Evolutionary conservation across 2,113 vertebrate species (phyloP).

Genomic region (Carassius gibelio): DNA sequence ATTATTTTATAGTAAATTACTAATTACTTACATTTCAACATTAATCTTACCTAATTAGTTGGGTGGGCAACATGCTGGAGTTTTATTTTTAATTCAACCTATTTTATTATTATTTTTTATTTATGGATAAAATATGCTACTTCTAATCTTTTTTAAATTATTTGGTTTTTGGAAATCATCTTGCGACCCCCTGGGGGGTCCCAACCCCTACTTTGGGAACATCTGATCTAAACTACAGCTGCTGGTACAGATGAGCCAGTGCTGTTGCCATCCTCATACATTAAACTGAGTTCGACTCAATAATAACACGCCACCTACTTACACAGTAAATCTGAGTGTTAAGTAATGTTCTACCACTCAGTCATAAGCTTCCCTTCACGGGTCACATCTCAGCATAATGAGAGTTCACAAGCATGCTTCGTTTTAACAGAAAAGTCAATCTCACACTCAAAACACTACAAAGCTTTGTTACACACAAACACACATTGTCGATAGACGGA

Average conservation of each 20-base stretch:
- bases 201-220: too few species aligned
- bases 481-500: neutral
- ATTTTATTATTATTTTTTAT: too few species aligned
- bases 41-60: too few species aligned
- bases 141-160: too few species aligned
- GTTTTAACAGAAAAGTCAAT: constrained; percentile 38
- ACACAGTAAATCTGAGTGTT: constrained; percentile 33
- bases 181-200: too few species aligned
- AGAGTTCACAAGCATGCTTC: neutral
- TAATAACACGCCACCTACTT: neutral
- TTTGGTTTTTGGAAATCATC: too few species aligned
- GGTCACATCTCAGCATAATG: constrained; percentile 45
- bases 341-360: constrained; percentile 46
- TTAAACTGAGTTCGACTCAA: neutral
- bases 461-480: neutral
- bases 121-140: too few species aligned
- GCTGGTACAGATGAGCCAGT: neutral
- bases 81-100: too few species aligned
- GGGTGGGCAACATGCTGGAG: too few species aligned
- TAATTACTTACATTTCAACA: too few species aligned
- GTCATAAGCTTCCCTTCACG: constrained; percentile 47
- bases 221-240: neutral
- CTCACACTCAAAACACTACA: neutral
- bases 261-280: neutral
- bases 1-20: too few species aligned